Evolutionary conservation across 2,888 invertebrate genomes (phyloP).

Genomic region (Coecobrya sp.): DNA sequence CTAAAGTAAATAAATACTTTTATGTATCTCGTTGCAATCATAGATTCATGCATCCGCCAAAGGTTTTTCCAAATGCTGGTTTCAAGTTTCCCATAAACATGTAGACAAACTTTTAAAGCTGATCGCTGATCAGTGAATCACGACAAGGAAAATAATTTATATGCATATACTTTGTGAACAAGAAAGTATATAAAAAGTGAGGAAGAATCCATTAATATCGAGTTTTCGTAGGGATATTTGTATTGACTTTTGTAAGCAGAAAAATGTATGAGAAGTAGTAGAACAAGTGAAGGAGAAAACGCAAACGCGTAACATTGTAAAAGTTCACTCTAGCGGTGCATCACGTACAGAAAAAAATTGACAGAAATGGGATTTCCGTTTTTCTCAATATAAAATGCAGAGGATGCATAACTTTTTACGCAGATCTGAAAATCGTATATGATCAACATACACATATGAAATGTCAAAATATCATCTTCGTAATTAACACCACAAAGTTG

Average conservation of each 20-base stretch:
- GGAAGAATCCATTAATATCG: not conserved
- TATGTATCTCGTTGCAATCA: not conserved
- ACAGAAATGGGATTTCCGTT: conserved; percentile 14
- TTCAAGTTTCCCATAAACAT: conserved; percentile 25
- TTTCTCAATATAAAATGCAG: not conserved
- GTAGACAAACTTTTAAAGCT: not conserved
- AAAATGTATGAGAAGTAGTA: not conserved
- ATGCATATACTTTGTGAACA: not conserved
- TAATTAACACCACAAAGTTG: conserved; percentile 19
- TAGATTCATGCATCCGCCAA: not conserved
- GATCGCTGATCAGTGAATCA: conserved; percentile 37
- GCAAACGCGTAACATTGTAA: not conserved
- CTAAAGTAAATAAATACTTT: not conserved
- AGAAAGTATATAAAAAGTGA: not conserved
- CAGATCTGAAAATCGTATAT: not conserved
- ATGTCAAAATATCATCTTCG: not conserved
- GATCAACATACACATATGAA: not conserved
- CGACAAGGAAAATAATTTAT: conserved; percentile 37
- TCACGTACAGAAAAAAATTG: not conserved
- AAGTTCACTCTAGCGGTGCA: not conserved
- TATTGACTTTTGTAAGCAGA: not conserved
- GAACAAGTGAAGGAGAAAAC: not conserved
- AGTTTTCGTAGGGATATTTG: not conserved
- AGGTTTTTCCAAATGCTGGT: not conserved
- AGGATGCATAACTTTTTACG: not conserved